Conservation (phyloP, 2,797 vertebrate genomes). For the Salmo trutta region DNA sequence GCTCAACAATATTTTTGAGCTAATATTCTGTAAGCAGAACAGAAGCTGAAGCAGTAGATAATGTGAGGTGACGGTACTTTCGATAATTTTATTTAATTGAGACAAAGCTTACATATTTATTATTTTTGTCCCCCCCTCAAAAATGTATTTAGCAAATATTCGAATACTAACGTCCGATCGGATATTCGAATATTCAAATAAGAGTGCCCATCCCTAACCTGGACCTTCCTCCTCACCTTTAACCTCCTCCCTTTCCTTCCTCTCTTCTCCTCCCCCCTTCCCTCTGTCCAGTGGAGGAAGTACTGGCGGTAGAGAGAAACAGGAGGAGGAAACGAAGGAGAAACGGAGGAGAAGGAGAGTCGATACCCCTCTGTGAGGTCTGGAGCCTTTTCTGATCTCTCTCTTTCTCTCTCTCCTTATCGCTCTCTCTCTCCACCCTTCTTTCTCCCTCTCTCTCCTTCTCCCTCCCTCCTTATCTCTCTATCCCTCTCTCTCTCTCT, state of each 20-base stretch:
- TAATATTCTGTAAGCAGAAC: too few relatives aligned
- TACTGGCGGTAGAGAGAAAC: slow-evolving; percentile 26
- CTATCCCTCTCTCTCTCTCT: background rate
- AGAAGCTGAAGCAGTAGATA: too few relatives aligned
- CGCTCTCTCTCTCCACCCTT: too few relatives aligned
- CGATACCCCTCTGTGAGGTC: slow-evolving; percentile 38
- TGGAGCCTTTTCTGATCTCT: slow-evolving; percentile 52
- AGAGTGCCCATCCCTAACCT: slow-evolving; percentile 14
- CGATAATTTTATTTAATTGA: too few relatives aligned
- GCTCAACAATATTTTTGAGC: too few relatives aligned
- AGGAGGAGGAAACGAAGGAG: slow-evolving; percentile 27
- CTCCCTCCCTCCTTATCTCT: background rate
- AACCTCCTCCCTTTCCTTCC: slow-evolving; percentile 38
- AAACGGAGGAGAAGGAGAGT: slow-evolving; percentile 39
- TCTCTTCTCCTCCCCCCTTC: slow-evolving; percentile 29
- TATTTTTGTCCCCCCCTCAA: too few relatives aligned
- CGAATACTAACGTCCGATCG: too few relatives aligned
- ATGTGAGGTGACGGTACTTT: too few relatives aligned
- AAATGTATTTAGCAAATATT: too few relatives aligned
- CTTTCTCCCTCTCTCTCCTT: background rate
- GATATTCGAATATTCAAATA: too few relatives aligned
- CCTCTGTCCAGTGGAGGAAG: slow-evolving; percentile 19
- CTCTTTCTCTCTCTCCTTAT: slow-evolving; percentile 20
- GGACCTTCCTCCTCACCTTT: slow-evolving; percentile 49
- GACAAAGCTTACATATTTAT: too few relatives aligned